These are phyloP conservation scores for Periophthalmodon schlosseri DNA, from an alignment of 2,113 vertebrate genomes.

Conservation along the genomic window DNA sequence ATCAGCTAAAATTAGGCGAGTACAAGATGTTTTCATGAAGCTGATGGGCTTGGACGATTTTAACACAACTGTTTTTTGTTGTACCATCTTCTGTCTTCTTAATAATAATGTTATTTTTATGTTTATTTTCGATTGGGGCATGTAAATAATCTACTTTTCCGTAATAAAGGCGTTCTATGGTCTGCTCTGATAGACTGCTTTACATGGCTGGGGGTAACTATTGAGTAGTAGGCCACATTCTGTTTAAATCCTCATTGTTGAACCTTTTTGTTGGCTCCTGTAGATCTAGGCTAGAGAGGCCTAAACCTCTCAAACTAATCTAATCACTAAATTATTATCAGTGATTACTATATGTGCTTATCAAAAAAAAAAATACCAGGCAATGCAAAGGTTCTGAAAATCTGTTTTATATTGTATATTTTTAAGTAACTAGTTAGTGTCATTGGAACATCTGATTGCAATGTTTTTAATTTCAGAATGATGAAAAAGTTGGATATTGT, in stretches of 20 bases:
- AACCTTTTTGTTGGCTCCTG: not conserved
- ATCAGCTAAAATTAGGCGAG: constrained; percentile 46
- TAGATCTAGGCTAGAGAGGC: not conserved
- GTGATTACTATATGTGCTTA: no score
- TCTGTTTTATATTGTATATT: no score
- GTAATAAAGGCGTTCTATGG: not conserved
- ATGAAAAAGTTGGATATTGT: no score
- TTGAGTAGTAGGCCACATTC: not conserved
- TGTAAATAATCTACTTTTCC: not conserved
- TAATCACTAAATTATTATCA: not conserved
- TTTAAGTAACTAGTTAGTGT: no score
- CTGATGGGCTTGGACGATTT: not conserved
- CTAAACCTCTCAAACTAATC: not conserved
- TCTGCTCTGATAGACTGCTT: not conserved
- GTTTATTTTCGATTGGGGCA: not conserved
- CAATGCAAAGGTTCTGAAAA: no score
- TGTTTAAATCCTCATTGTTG: not conserved
- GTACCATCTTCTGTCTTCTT: no score
- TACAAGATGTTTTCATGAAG: constrained; percentile 7
- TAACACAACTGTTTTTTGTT: not conserved
- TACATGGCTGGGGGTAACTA: not conserved
- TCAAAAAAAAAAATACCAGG: no score
- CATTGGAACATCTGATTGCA: no score
- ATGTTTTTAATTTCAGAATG: no score
- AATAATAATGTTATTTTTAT: not conserved